Evolutionary conservation across 92 coral and sea anemone genomes (phyloP).

Genomic region (Plumapathes pennacea): DNA sequence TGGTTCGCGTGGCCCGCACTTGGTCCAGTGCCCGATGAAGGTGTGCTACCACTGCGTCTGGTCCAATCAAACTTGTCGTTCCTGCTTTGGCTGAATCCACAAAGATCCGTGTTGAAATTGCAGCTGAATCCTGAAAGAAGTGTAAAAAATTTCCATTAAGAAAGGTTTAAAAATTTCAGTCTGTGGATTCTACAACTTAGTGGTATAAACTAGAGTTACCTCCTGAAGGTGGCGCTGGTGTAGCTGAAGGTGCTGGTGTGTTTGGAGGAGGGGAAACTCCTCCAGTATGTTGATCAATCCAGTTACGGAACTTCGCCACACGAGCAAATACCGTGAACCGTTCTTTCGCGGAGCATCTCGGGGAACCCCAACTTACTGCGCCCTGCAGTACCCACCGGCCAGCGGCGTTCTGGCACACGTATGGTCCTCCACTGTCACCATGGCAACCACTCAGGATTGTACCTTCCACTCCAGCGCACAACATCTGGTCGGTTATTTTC

Average conservation of each 20-base stretch:
- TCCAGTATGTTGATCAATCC: constrained; percentile 50
- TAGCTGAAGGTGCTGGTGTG: neutral
- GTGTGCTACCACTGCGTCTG: constrained; percentile 4
- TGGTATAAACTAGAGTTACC: too few relatives aligned
- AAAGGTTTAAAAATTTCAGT: too few relatives aligned
- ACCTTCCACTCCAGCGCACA: constrained; percentile 57
- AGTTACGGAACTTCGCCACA: constrained; percentile 73
- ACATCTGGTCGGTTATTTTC: constrained; percentile 42
- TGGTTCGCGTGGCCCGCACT: constrained; percentile 2
- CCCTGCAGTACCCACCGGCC: constrained; percentile 81
- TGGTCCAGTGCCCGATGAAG: constrained; percentile 24
- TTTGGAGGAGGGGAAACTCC: too few relatives aligned
- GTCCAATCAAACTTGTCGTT: constrained; percentile 34
- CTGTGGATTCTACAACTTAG: too few relatives aligned
- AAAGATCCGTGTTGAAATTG: constrained; percentile 3
- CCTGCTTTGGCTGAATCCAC: neutral
- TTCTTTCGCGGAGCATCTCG: constrained; percentile 36
- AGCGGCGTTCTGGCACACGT: constrained; percentile 57
- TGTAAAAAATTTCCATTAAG: too few relatives aligned
- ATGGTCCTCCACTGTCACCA: constrained; percentile 89
- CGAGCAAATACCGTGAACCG: constrained; percentile 75
- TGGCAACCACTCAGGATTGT: constrained; percentile 70
- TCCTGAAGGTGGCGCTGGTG: neutral
- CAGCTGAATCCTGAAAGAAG: too few relatives aligned
- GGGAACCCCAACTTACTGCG: constrained; percentile 76